Percentiles rank a stretch among this genome's conserved stretches.
Conservation (phyloP, 1,140 invertebrate genomes). For the Eurosta solidaginis region DNA sequence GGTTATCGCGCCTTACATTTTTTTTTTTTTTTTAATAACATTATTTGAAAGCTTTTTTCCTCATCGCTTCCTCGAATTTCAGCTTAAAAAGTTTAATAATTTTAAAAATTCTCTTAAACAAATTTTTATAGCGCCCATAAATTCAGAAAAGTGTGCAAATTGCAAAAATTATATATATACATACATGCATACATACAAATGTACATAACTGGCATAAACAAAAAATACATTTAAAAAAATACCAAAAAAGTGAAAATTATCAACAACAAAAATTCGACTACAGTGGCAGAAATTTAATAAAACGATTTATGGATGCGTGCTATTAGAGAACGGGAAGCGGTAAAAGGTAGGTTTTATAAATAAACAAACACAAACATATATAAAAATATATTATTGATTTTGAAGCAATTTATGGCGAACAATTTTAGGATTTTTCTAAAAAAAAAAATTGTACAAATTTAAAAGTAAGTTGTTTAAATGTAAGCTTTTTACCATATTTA, state of each 20-base stretch:
- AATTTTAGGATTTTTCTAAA: too few relatives aligned
- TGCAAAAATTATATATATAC: not conserved
- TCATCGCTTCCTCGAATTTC: too few relatives aligned
- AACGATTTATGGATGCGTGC: not conserved
- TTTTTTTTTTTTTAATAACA: too few relatives aligned
- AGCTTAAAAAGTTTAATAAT: too few relatives aligned
- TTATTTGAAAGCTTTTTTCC: too few relatives aligned
- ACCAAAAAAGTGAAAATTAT: not conserved
- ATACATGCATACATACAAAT: too few relatives aligned
- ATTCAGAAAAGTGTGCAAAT: not conserved
- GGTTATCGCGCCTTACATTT: too few relatives aligned
- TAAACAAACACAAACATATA: not conserved
- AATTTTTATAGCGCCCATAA: not conserved
- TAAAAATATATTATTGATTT: not conserved
- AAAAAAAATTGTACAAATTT: not conserved
- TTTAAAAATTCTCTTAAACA: not conserved
- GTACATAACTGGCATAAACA: not conserved
- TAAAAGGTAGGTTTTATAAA: not conserved
- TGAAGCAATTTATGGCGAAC: constrained; percentile 2
- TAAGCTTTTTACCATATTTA: too few relatives aligned
- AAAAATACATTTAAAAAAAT: not conserved
- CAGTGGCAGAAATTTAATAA: not conserved
- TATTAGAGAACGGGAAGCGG: not conserved
- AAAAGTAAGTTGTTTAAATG: too few relatives aligned
- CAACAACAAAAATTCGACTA: not conserved